Evolutionary conservation across 2,113 vertebrate genomes (phyloP).

Genomic region (Aix galericulata): DNA sequence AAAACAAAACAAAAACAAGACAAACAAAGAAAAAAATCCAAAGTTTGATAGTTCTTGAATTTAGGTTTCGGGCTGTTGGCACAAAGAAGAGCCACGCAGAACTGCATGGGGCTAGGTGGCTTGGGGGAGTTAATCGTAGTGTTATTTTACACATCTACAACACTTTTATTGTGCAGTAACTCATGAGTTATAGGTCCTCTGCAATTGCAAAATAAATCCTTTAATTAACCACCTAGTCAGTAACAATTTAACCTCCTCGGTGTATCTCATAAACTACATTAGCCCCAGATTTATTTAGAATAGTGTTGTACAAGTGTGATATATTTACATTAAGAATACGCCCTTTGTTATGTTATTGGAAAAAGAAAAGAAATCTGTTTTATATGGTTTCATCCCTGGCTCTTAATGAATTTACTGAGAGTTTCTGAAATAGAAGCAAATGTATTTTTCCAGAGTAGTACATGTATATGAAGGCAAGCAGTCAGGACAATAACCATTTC

Average conservation of each 20-base stretch:
- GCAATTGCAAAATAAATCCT: constrained; percentile 75
- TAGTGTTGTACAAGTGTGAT: constrained; percentile 41
- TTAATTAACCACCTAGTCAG: constrained; percentile 74
- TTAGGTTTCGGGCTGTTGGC: background rate
- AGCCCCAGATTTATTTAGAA: constrained; percentile 64
- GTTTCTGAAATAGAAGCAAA: background rate
- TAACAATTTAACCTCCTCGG: constrained; percentile 71
- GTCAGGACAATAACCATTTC: background rate
- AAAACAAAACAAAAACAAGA: background rate
- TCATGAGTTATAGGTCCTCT: constrained; percentile 70
- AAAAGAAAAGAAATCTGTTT: constrained; percentile 25
- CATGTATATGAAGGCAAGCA: background rate
- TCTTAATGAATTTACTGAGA: background rate
- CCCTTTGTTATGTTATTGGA: background rate
- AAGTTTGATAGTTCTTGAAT: background rate
- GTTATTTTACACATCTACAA: constrained; percentile 73
- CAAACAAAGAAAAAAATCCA: background rate
- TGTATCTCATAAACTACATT: constrained; percentile 70
- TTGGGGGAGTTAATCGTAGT: constrained; percentile 49
- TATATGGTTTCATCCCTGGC: constrained; percentile 1
- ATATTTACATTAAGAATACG: constrained; percentile 40
- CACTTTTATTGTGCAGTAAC: constrained; percentile 74
- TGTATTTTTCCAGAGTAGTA: background rate
- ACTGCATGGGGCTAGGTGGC: background rate
- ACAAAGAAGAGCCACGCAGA: background rate